Evolutionary conservation across 2,113 vertebrate genomes (phyloP).

Genomic region (Urocolius indicus): DNA sequence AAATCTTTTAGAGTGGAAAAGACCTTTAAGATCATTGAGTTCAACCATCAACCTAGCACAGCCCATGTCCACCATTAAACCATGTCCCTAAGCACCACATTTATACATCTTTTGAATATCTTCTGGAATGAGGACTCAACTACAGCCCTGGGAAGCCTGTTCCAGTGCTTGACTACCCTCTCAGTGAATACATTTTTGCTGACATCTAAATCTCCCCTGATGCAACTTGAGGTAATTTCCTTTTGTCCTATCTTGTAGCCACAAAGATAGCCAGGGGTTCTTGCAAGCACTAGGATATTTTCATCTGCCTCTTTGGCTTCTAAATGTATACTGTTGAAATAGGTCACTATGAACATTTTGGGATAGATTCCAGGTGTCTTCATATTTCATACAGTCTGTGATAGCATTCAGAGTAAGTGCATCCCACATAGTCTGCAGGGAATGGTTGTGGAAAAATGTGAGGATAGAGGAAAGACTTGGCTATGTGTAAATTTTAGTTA

Average conservation of each 20-base stretch:
- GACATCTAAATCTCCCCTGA: no score
- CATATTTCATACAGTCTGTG: neutral
- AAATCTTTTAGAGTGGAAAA: no score
- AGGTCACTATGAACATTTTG: neutral
- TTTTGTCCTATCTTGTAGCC: neutral
- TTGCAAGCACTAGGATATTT: neutral
- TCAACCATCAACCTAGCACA: no score
- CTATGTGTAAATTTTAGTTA: neutral
- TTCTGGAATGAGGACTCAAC: no score
- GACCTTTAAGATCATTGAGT: no score
- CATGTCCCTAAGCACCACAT: no score
- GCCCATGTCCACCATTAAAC: no score
- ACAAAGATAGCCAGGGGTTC: neutral
- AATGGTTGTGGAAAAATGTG: neutral
- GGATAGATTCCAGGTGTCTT: neutral
- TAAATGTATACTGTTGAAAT: neutral
- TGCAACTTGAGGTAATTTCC: no score
- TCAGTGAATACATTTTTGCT: no score
- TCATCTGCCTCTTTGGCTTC: neutral
- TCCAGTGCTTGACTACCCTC: no score
- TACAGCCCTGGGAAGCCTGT: no score
- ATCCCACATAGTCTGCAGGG: neutral
- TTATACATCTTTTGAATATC: no score
- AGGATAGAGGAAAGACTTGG: neutral
- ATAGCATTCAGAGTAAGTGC: neutral